Evolutionary conservation across 2,797 vertebrate species (phyloP), one percentile per base, ranked within the genome.

Genomic region (Odontamblyopus lacepedii): DNA sequence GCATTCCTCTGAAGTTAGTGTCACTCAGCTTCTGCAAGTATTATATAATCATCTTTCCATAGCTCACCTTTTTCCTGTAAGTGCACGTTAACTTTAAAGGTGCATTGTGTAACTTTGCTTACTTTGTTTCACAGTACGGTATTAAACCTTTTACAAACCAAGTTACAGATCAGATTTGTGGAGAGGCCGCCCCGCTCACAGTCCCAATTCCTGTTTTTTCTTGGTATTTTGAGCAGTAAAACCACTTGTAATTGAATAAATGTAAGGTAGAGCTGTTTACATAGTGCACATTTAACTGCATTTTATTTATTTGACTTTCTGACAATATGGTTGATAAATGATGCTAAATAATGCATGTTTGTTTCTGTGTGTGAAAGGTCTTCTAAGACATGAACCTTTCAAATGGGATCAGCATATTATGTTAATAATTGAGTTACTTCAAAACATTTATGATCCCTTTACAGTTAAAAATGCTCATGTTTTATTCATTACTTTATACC

Each of bases 271-370:
- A 38, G 35, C 35, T 38, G 35, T 38, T 38, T 35, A 9, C 35
- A 38, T 9, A 38, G 1, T 35, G 32, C 35, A 9, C 9, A 38
- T 38, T 38, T 63, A 44, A 23, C 32, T 15, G 51, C 55, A 55
- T 65, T 9, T 15, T 27, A 65, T 26, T 63, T 8, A 5, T 57
- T 13, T 13, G n/a, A 55, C 7, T 9, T 51, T 69, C 62, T 55
- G 30, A 50, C 19, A 55, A 9, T 73, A 59, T 69, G 60, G 75
- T 30, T 50, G 59, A 72, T 23, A 63, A 26, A 30, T n/a, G 62
- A 48, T 50, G 61, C n/a, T 85, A 53, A 87, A 83, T 83, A 80
- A 78, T 78, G 50, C 67, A 75, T 76, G 27, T 18, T 48, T 13
- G 29, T 79, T 81, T 71, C 67, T 62, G 63, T 63, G 19, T 63